Conservation (phyloP, 2,797 vertebrate species). For the Anniella stebbinsi region DNA sequence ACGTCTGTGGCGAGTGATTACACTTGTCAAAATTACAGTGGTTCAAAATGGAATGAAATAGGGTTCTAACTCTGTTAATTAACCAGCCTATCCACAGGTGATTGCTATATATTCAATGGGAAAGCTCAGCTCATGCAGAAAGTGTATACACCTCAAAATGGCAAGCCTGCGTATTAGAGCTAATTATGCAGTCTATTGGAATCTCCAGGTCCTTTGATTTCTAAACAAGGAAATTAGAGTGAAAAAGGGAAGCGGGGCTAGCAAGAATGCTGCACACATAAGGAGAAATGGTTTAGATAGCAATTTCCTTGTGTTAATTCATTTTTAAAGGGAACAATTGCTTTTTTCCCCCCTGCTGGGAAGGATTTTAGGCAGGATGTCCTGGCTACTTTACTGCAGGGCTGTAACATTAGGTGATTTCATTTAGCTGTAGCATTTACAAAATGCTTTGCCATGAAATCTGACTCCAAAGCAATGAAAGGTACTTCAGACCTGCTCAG, state of each 20-base stretch:
- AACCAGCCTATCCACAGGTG: constrained; percentile 76
- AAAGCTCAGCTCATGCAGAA: constrained; percentile 66
- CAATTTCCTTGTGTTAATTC: constrained; percentile 69
- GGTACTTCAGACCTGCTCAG: constrained; percentile 52
- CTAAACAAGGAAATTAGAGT: constrained; percentile 70
- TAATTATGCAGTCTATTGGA: constrained; percentile 72
- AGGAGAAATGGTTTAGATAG: constrained; percentile 62
- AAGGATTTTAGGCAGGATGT: constrained; percentile 71
- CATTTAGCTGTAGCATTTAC: constrained; percentile 77
- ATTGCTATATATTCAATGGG: constrained; percentile 66
- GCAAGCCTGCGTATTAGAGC: constrained; percentile 68
- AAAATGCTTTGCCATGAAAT: constrained; percentile 73
- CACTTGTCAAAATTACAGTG: constrained; percentile 68
- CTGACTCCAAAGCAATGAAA: constrained; percentile 64
- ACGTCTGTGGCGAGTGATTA: constrained; percentile 56
- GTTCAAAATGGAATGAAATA: constrained; percentile 74
- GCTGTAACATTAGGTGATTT: constrained; percentile 71
- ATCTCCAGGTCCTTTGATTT: constrained; percentile 69
- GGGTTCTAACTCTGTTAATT: constrained; percentile 72
- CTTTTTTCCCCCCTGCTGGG: constrained; percentile 63
- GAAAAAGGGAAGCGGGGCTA: constrained; percentile 10
- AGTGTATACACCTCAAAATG: constrained; percentile 62
- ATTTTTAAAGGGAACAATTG: constrained; percentile 75
- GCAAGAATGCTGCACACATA: constrained; percentile 56
- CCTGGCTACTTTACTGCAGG: constrained; percentile 69